Base-by-base conservation (phyloP, 1,140 invertebrate species). In the Drosophila ogumai region DNA sequence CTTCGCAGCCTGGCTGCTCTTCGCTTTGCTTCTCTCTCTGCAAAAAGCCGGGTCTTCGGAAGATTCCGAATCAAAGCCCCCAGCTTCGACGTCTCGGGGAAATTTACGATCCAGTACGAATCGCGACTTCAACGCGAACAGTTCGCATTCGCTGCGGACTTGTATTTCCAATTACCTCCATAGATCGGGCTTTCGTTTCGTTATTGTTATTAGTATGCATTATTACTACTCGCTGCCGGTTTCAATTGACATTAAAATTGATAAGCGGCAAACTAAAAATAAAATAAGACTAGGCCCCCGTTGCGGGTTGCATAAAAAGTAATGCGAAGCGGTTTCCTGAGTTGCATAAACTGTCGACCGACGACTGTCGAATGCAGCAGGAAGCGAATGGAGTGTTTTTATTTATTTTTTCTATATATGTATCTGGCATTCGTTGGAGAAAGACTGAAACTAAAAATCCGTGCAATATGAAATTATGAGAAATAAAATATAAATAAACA, bases 241-340 rank as follows among this genome's bases (percentile, higher is more conserved):
- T 73, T 67, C 72, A 78, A 79, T 79, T 86, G 79, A 86, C 75
- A 87, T 84, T 84, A 79, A 80, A 77, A 77, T 84, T 88, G 81
- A 88, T 88, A 88, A 87, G 72, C 84, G 64, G 64, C 80, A 80
- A 77, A 87, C 61, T 69, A 56, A 67, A 78, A 81, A 75, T 68
- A 80, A 78, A 80, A 64, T 46, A 54, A 54, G 50, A 44, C 80
- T 69, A 50, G 67, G 49, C 63, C 69, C 73, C 55, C 60, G 41
- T 36, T 85, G 81, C 68, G 52, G 47, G 61, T 90, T 81, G 84
- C 81, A 88, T 88, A 88, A 90, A 90, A 90, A 90, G 84, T 88
- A 84, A 88, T 81, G 80, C 69, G 77, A 90, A 81, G 80, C 73
- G 67, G 47, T 78, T 88, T 84, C 84, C 84, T 88, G 84, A 74